Percentiles rank a stretch among this genome's conserved stretches.
Evolutionary conservation across 1,140 invertebrate species (phyloP).

Genomic region (Rhagoletis zephyria): DNA sequence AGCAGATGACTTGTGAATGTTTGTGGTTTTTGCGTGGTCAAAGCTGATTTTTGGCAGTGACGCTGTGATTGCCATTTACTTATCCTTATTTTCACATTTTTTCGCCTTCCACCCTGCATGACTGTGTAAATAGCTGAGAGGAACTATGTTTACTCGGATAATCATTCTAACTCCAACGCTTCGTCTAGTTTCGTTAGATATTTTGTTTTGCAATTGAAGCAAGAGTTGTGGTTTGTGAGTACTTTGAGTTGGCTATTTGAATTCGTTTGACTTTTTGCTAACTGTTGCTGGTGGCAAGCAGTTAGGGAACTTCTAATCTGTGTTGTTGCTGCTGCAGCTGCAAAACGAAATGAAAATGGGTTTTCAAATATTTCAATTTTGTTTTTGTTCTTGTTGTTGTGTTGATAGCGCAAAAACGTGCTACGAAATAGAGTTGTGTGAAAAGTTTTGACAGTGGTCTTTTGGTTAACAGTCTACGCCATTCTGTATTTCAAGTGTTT

Average conservation of each 20-base stretch:
- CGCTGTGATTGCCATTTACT: conserved; percentile 38
- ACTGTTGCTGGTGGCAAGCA: not conserved
- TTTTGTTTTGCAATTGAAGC: not conserved
- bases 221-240: not conserved
- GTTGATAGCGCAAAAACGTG: conserved; percentile 22
- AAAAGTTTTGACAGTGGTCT: conserved; percentile 37
- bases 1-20: conserved; percentile 47
- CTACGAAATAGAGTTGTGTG: conserved; percentile 13
- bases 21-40: conserved; percentile 47
- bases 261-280: conserved; percentile 27
- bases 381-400: not conserved
- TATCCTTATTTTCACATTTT: not conserved
- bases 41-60: conserved; percentile 47
- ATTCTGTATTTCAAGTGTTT: conserved; percentile 6
- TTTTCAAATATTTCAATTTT: conserved; percentile 32
- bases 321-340: not conserved
- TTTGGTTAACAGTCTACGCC: not conserved
- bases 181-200: not conserved
- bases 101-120: not conserved
- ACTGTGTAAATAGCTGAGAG: not conserved
- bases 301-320: conserved; percentile 42
- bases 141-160: not conserved
- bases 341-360: conserved; percentile 29
- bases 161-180: not conserved
- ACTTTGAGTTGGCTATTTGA: not conserved